Evolutionary conservation across 1,140 invertebrate species (phyloP).

Genomic region (Bombus waltoni): DNA sequence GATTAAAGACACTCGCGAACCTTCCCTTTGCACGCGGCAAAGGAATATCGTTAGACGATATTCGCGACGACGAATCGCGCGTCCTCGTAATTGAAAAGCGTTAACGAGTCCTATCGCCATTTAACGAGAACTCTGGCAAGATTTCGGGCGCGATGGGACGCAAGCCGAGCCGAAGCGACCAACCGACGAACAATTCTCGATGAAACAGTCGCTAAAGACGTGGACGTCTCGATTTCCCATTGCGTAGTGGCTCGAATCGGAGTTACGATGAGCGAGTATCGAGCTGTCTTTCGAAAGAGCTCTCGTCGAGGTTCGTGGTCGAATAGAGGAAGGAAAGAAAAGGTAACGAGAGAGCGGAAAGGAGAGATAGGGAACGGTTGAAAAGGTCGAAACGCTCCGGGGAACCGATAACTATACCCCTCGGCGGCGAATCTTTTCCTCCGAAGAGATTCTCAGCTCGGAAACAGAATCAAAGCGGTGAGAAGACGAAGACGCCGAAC

Average conservation of each 20-base stretch:
- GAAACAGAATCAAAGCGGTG: slow-evolving; percentile 55
- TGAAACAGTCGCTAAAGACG: neutral
- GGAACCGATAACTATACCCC: slow-evolving; percentile 64
- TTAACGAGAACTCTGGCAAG: too few relatives aligned
- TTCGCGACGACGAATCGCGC: neutral
- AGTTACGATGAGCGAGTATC: neutral
- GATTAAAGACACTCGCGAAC: neutral
- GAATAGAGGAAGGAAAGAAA: neutral
- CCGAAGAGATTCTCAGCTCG: slow-evolving; percentile 55
- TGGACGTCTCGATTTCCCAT: neutral
- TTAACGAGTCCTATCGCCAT: slow-evolving; percentile 4
- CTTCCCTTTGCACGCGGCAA: neutral
- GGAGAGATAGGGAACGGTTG: neutral
- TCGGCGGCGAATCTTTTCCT: slow-evolving; percentile 58
- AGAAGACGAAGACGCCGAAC: slow-evolving; percentile 25
- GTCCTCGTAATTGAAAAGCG: neutral
- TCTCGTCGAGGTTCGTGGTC: neutral
- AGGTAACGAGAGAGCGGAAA: neutral
- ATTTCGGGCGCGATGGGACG: too few relatives aligned
- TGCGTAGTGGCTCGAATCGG: neutral
- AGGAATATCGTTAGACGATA: neutral
- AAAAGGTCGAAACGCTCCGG: slow-evolving; percentile 60
- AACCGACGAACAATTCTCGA: too few relatives aligned
- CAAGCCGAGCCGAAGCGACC: neutral
- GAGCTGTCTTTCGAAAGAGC: neutral